Conservation (phyloP, 2,797 vertebrate genomes). For the Hephaestus fuliginosus region DNA sequence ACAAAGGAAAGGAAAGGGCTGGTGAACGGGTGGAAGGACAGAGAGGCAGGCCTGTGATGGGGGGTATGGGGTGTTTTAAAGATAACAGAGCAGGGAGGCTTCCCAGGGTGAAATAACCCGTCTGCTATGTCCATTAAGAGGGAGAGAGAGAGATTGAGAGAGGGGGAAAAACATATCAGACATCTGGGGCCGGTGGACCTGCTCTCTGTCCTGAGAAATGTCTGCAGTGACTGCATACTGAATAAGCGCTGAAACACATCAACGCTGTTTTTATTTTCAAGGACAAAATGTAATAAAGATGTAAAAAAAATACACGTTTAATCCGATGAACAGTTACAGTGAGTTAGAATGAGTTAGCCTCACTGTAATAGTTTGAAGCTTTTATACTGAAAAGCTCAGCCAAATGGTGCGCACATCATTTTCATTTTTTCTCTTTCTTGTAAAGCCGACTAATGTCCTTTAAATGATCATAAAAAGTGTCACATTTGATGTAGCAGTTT, state of each 20-base stretch:
- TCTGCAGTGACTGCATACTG: not conserved
- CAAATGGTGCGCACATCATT: not conserved
- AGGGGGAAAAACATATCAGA: not conserved
- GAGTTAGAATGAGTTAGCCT: too few species aligned
- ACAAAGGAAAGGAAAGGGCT: not conserved
- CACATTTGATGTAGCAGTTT: not conserved
- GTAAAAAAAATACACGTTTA: too few species aligned
- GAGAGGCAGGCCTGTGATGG: constrained; percentile 1
- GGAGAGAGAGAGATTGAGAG: constrained; percentile 24
- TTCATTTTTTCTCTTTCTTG: not conserved
- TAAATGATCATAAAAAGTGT: not conserved
- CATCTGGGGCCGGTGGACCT: constrained; percentile 16
- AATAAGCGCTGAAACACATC: not conserved
- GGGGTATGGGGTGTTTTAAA: constrained; percentile 40
- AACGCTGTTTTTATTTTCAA: not conserved
- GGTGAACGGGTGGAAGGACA: not conserved
- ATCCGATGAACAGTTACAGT: not conserved
- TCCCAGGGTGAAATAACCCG: constrained; percentile 69
- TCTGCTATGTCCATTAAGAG: constrained; percentile 73
- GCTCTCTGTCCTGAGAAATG: constrained; percentile 21
- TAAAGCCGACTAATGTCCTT: not conserved
- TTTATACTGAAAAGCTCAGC: not conserved
- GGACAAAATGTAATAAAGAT: not conserved
- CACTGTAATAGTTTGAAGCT: too few species aligned
- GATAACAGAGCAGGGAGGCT: constrained; percentile 73